Evolutionary conservation across 2,888 invertebrate genomes (phyloP).

Genomic region (Trachelus iudaicus): DNA sequence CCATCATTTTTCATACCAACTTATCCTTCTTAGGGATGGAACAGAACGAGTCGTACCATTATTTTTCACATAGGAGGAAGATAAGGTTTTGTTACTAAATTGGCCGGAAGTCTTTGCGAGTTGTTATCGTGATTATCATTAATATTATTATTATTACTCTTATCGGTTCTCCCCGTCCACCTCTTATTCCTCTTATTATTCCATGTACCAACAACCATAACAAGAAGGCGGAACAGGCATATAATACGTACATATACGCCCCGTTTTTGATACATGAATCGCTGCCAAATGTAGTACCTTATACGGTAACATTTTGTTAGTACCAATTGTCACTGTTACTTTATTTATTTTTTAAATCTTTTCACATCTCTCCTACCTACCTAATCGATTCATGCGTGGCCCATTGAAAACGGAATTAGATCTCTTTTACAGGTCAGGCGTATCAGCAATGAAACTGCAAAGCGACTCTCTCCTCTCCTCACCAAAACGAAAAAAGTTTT

Average conservation of each 20-base stretch:
- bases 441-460: neutral
- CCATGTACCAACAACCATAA: neutral
- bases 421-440: neutral
- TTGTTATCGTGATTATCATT: neutral
- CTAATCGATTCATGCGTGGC: neutral
- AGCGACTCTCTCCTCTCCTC: neutral
- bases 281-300: neutral
- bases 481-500: neutral
- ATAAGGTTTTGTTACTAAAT: neutral
- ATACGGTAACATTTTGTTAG: neutral
- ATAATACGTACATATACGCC: neutral
- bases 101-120: neutral
- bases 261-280: neutral
- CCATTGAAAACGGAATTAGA: neutral
- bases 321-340: neutral
- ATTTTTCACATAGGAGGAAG: neutral
- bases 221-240: neutral
- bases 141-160: neutral
- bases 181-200: neutral
- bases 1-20: neutral
- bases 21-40: constrained; percentile 25
- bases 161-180: neutral
- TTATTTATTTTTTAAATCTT: neutral
- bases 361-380: neutral
- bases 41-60: constrained; percentile 20